Conservation (phyloP, 2,797 vertebrate species). For the Mormyrops attenuatus region DNA sequence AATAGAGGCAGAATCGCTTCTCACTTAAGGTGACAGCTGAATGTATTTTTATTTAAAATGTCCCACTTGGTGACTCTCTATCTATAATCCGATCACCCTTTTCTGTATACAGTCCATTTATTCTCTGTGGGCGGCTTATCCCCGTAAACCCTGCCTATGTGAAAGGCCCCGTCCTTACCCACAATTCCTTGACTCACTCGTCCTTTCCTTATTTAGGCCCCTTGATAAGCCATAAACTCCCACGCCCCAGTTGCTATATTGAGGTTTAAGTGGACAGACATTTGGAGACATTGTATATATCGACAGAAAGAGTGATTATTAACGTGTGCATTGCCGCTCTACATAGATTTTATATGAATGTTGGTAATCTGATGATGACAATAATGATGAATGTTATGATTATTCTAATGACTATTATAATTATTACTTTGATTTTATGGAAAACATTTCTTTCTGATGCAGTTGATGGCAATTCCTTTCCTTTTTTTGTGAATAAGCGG, state of each 20-base stretch:
- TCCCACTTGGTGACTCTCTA: slow-evolving; percentile 4
- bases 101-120: not conserved
- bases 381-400: slow-evolving; percentile 25
- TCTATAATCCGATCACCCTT: not conserved
- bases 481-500: slow-evolving; percentile 27
- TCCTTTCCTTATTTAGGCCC: not conserved
- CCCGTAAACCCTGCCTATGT: not conserved
- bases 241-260: not conserved
- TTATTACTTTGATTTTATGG: slow-evolving; percentile 31
- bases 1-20: slow-evolving; percentile 3
- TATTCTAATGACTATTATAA: slow-evolving; percentile 28
- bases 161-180: not conserved
- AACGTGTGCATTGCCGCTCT: slow-evolving; percentile 16
- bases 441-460: slow-evolving; percentile 21
- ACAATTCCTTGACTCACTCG: not conserved
- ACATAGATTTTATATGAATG: slow-evolving; percentile 27
- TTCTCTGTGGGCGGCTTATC: not conserved
- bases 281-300: slow-evolving; percentile 22
- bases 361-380: slow-evolving; percentile 26
- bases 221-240: slow-evolving; percentile 25
- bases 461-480: slow-evolving; percentile 22
- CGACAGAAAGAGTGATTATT: slow-evolving; percentile 21
- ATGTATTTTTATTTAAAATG: slow-evolving; percentile 17
- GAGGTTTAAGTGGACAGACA: slow-evolving; percentile 8
- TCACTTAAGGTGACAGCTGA: slow-evolving; percentile 11